Evolutionary conservation across 2,888 invertebrate species (phyloP), one percentile per base, ranked within the genome.

Genomic region (Drosophila kuntzei): DNA sequence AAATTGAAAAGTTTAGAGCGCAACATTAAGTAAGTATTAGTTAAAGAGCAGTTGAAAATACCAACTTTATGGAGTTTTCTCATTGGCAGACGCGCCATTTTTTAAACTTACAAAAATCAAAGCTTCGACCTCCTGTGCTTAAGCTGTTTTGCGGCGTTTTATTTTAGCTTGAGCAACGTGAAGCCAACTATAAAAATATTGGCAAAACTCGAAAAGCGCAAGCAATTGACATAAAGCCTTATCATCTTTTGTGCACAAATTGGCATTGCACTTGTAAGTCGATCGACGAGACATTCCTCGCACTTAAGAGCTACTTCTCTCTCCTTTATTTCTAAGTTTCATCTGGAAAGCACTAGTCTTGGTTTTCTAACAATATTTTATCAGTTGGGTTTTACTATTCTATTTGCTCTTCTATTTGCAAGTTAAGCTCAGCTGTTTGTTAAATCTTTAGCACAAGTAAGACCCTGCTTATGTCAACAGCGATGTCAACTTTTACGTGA

Each of bases 231-330:
- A 82, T 82, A 88, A 84, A 88, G 86, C 83, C 84, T 78, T 86
- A 86, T 82, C 86, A 88, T 86, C 88, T 86, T 76, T 78, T 86
- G 86, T 87, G 83, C 86, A 78, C 84, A 88, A 84, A 84, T 84
- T 84, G 84, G 86, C 84, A 82, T 80, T 87, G 86, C 88, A 84
- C 88, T 84, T 84, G 83, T 88, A 84, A 88, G 83, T 63, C 75
- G 83, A 87, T 85, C 85, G 87, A 66, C 69, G 75, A 77, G 79
- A 75, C 80, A 34, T 70, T 68, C 57, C 49, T 43, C 18, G 29
- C 61, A 55, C 41, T 82, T 62, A 51, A 74, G 58, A 69, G 44
- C 53, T 39, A 29, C 16, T 8, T 22, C 25, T 14, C 37, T 14
- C 18, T 41, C 36, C n/a, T 14, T 14, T 22, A 27, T 37, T 37